phyloP scores from a whole-genome alignment of 2,113 vertebrate genomes.

The Rhodinocichla rosea region DNA sequence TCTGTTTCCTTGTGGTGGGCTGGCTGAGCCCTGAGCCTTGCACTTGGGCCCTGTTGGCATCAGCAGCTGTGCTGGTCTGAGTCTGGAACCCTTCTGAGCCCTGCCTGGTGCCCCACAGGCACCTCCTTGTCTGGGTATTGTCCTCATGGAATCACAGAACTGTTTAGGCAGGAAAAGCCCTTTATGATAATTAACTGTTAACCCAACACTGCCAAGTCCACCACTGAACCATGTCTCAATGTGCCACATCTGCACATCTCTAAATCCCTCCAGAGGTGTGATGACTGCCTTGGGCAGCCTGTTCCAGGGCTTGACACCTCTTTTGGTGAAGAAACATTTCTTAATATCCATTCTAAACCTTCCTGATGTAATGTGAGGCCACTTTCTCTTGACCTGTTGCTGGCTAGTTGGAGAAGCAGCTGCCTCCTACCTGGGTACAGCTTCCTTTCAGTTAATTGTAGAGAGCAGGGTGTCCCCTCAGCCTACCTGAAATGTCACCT shows the following conservation, averaged over 20 bases:
- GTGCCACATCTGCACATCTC: background rate
- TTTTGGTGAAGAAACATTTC: background rate
- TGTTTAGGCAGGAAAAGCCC: background rate
- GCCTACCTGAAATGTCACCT: background rate
- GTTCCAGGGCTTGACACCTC: background rate
- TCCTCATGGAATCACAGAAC: too few species aligned
- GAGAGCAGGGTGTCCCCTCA: background rate
- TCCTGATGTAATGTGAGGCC: background rate
- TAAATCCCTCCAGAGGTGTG: background rate
- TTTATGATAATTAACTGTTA: background rate
- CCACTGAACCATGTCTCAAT: background rate
- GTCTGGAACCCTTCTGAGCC: background rate
- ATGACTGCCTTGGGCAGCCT: background rate
- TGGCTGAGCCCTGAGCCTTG: background rate
- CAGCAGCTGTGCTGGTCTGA: background rate
- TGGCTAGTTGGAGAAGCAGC: background rate
- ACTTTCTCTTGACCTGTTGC: background rate
- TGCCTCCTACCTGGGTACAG: background rate
- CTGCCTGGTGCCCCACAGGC: background rate
- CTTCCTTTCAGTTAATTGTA: background rate
- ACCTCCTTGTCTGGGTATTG: background rate
- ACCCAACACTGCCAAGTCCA: background rate
- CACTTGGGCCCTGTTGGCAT: fast-evolving
- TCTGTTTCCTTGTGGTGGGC: background rate
- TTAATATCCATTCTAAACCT: background rate